These are phyloP conservation scores for Lepilemur ruficaudatus DNA, from an alignment of 2,797 vertebrate species.

Conservation along the genomic window DNA sequence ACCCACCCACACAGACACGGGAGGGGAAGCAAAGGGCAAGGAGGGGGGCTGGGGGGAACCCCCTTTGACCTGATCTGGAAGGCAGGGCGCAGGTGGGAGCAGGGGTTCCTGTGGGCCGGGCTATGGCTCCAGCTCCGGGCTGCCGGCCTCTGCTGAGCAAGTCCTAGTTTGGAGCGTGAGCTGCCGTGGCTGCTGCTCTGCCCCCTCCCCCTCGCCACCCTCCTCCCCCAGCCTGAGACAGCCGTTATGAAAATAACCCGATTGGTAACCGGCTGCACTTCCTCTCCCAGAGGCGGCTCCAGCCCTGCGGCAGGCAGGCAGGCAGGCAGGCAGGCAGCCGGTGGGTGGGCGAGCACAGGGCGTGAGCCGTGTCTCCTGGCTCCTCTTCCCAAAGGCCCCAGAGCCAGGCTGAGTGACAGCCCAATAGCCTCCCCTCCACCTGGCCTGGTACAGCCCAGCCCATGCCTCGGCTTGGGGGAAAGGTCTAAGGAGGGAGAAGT, in stretches of 20 bases:
- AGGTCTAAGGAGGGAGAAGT: not conserved
- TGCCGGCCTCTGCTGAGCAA: slow-evolving; percentile 70
- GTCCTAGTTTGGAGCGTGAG: slow-evolving; percentile 86
- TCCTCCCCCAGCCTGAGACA: slow-evolving; percentile 74
- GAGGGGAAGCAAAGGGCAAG: slow-evolving; percentile 4
- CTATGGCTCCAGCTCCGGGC: slow-evolving; percentile 33
- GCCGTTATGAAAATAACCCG: slow-evolving; percentile 82
- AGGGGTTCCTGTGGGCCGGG: slow-evolving; percentile 54
- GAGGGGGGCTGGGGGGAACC: slow-evolving; percentile 13
- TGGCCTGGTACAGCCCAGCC: not conserved
- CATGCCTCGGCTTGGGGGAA: not conserved
- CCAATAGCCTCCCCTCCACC: not conserved
- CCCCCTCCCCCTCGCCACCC: slow-evolving; percentile 66
- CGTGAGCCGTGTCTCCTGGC: not conserved
- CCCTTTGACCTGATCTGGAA: slow-evolving; percentile 85
- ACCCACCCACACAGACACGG: not conserved
- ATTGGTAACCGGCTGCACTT: slow-evolving; percentile 81
- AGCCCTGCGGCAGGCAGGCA: slow-evolving; percentile 43
- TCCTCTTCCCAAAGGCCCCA: not conserved
- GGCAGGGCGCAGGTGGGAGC: slow-evolving; percentile 55
- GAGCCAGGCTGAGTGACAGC: not conserved
- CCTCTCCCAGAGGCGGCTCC: slow-evolving; percentile 72
- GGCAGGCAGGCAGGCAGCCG: not conserved
- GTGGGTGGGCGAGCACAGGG: not conserved
- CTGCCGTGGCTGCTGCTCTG: slow-evolving; percentile 58